phyloP scores from a whole-genome alignment of 2,113 vertebrate species.

The Gymnogyps californianus region DNA sequence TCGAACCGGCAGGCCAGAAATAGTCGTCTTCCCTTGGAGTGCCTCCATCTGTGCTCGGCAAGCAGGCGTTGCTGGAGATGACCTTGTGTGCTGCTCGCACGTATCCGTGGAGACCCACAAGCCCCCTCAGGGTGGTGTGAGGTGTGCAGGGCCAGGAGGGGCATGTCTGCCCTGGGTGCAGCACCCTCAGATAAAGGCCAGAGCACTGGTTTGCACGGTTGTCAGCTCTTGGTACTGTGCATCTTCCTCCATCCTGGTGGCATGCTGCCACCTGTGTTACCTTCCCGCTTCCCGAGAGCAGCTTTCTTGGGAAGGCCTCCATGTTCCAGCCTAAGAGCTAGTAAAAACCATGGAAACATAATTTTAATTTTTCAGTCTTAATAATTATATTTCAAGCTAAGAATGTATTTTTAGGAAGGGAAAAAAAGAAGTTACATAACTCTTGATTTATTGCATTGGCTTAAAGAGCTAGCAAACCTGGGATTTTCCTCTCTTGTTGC shows the following conservation, averaged over 20 bases:
- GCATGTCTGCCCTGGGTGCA: rapidly evolving
- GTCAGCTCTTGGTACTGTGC: background rate
- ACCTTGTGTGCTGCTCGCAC: rapidly evolving
- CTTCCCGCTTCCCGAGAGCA: background rate
- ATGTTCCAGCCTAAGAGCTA: background rate
- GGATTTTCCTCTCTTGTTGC: background rate
- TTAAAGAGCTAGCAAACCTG: conserved; percentile 26
- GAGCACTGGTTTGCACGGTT: rapidly evolving
- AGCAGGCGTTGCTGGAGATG: background rate
- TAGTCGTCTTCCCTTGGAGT: background rate
- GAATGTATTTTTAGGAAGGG: conserved; percentile 4
- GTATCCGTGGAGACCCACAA: rapidly evolving
- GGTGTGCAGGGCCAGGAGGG: background rate
- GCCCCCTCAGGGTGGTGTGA: background rate
- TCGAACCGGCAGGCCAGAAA: background rate
- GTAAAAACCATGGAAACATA: conserved; percentile 25
- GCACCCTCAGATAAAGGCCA: background rate
- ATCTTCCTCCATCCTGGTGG: background rate
- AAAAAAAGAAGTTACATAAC: background rate
- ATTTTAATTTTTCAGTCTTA: conserved; percentile 43
- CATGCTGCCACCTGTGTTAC: background rate
- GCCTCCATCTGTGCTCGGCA: background rate
- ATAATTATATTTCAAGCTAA: conserved; percentile 38
- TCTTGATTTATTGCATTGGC: conserved; percentile 9
- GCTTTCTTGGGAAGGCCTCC: background rate